Base-by-base conservation (phyloP, 2,113 vertebrate species). In the Hippoglossus stenolepis region DNA sequence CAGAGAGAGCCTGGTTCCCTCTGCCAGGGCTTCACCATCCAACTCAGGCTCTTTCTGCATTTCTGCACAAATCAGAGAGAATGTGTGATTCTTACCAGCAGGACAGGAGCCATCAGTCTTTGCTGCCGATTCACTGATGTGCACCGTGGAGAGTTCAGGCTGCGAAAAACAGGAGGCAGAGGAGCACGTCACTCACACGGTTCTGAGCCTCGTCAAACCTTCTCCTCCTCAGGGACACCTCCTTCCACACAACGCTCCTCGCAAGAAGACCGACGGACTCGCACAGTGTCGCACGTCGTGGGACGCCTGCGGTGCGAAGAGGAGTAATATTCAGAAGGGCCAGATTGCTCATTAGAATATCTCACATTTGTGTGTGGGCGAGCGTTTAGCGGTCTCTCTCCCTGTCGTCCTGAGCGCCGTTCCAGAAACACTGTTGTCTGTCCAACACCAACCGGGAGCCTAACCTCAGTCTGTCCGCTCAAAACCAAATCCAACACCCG, bases 301-400 rank as follows among this genome's bases (percentile, higher is more conserved):
- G 87, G 78, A 79, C 43, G 86, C 62, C 79, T 68, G 87, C 13
- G 2, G 75, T 28, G 79, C 17, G 67, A 87, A 66, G 65, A 54
- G 63, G 66, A 56, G 82, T 65, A 45, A 83, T 84, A 81, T 88
- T 91, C 87, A 90, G 79, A 79, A 67, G 78, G 83, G 85, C 82
- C 91, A 93, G 91, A 92, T 92, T 92, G 92, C 91, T 93, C 88
- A 93, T 92, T 92, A 93, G 90, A 90, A 92, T 92, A 92, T 92
- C 84, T 89, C 90, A 92, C 92, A 92, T 92, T 90, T 84, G 88
- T 83, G 90, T 83, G 91, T 92, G 91, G 90, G 92, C 90, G 90
- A 90, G 90, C 65, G 51, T 88, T 90, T 77, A 84, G 86, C 92
- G 77, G 80, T 72, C 51, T 78, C 80, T 84, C 79, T 79, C 57